Evolutionary conservation across 2,888 invertebrate genomes (phyloP).

Genomic region (Thecophora atra): DNA sequence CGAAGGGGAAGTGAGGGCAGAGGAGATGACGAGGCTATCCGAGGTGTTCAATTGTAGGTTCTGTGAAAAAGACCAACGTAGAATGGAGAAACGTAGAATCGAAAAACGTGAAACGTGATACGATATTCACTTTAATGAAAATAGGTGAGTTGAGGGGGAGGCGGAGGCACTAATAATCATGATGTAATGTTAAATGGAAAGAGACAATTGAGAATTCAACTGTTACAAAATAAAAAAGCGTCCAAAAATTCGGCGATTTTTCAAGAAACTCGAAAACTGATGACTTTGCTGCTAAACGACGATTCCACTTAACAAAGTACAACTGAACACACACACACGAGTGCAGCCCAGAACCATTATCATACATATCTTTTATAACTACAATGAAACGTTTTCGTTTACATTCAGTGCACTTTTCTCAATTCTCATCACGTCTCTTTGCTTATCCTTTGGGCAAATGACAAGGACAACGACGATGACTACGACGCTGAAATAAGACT

Average conservation of each 20-base stretch:
- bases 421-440: conserved; percentile 25
- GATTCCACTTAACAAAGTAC: neutral
- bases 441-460: conserved; percentile 23
- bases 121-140: neutral
- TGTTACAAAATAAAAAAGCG: neutral
- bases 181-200: too few species aligned
- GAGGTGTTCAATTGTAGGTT: too few species aligned
- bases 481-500: conserved; percentile 24
- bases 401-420: conserved; percentile 4
- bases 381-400: conserved; percentile 21
- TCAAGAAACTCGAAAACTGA: conserved; percentile 4
- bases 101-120: neutral
- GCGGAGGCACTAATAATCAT: too few species aligned
- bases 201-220: neutral
- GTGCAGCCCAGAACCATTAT: conserved; percentile 17
- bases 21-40: neutral
- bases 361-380: neutral
- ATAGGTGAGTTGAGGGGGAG: neutral
- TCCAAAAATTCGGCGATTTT: too few species aligned
- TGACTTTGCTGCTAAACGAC: conserved; percentile 4
- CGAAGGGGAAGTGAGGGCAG: neutral
- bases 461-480: too few species aligned
- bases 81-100: neutral
- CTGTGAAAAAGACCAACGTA: too few species aligned
- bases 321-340: neutral